phyloP scores from a whole-genome alignment of 2,113 vertebrate genomes.

The Ciconia maguari region DNA sequence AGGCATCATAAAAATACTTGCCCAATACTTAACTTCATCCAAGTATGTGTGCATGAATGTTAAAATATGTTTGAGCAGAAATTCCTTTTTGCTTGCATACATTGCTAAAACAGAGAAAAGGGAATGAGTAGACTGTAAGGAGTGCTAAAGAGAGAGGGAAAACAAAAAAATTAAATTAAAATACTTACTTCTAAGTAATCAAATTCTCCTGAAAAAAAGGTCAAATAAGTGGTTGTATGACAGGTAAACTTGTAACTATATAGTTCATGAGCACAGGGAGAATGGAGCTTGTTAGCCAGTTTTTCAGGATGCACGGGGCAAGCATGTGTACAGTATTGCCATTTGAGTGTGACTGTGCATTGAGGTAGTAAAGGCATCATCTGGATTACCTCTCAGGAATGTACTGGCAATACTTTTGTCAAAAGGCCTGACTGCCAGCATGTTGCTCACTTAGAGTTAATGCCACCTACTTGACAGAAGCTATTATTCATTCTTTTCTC shows the following conservation, averaged over 20 bases:
- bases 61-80: not conserved
- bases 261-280: not conserved
- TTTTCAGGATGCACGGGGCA: not conserved
- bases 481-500: not conserved
- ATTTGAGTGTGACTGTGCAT: not conserved
- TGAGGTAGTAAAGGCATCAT: not conserved
- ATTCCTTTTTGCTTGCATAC: not conserved
- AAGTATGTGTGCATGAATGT: not conserved
- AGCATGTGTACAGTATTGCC: fast-evolving
- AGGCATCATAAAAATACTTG: constrained; percentile 8
- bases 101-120: not conserved
- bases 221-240: not conserved
- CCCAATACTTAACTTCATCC: not conserved
- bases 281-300: not conserved
- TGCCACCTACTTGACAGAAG: not conserved
- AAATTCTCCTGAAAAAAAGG: not conserved
- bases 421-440: not conserved
- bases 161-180: not conserved
- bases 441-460: not conserved
- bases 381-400: not conserved
- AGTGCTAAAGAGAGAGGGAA: not conserved
- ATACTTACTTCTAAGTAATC: not conserved
- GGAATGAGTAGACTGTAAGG: not conserved
- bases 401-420: not conserved
- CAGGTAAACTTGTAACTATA: not conserved